These are phyloP conservation scores for Tetramorium bicarinatum DNA, from an alignment of 2,888 invertebrate genomes.

Conservation along the genomic window DNA sequence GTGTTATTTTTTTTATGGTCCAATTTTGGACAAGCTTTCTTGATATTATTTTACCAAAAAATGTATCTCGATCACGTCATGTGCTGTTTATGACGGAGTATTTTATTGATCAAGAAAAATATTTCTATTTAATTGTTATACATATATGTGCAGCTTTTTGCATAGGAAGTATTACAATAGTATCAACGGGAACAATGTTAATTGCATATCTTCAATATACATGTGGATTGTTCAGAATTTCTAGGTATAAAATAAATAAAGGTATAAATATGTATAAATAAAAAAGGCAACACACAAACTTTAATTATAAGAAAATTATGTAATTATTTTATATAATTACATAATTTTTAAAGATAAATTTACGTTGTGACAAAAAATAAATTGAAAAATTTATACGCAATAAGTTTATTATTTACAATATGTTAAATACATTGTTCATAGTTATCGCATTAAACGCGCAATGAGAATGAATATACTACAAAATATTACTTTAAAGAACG, in stretches of 20 bases:
- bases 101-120: slow-evolving; percentile 17
- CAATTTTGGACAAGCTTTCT: background rate
- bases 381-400: no score
- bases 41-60: background rate
- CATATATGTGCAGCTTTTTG: background rate
- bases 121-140: background rate
- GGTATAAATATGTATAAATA: background rate
- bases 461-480: background rate
- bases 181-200: background rate
- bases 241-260: background rate
- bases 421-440: background rate
- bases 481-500: background rate
- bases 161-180: background rate
- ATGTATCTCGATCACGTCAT: background rate
- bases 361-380: background rate
- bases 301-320: background rate
- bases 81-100: background rate
- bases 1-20: background rate
- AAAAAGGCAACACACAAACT: background rate
- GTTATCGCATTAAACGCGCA: slow-evolving; percentile 5
- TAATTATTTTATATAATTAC: background rate
- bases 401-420: no score
- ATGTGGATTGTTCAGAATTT: background rate
- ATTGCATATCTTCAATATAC: background rate
- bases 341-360: no score